Conservation (phyloP, 2,797 vertebrate genomes). For the Scolopax rusticola region DNA sequence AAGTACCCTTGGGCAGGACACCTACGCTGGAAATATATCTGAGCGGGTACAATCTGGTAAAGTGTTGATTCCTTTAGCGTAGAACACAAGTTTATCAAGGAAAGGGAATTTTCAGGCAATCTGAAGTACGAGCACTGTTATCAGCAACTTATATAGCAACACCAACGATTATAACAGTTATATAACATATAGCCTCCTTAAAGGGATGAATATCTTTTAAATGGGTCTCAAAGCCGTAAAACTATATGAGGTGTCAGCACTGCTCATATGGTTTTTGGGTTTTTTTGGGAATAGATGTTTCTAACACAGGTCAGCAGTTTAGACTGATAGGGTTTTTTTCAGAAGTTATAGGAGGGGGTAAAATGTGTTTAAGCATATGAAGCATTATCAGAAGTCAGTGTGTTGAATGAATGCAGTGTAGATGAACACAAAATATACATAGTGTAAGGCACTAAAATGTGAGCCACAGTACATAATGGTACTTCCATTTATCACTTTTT, state of each 20-base stretch:
- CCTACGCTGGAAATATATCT: neutral
- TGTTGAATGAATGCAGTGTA: neutral
- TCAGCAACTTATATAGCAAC: neutral
- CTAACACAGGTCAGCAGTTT: neutral
- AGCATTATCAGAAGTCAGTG: neutral
- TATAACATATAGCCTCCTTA: neutral
- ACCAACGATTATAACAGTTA: neutral
- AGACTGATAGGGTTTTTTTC: neutral
- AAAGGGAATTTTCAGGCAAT: neutral
- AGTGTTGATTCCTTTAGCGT: neutral
- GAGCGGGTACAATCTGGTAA: neutral
- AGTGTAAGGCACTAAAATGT: neutral
- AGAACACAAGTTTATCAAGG: neutral
- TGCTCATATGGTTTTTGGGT: fast-evolving
- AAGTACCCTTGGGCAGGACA: neutral
- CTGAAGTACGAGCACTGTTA: neutral
- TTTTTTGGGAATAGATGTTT: neutral
- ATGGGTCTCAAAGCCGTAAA: neutral
- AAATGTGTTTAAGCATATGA: neutral
- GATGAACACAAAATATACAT: neutral
- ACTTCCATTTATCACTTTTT: neutral
- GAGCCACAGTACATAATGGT: neutral
- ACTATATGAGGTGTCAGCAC: neutral
- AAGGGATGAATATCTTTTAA: neutral
- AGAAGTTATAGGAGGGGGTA: neutral